Evolutionary conservation across 2,888 invertebrate species (phyloP), one percentile per base, ranked within the genome.

Genomic region (Ichneumoninae sp.): DNA sequence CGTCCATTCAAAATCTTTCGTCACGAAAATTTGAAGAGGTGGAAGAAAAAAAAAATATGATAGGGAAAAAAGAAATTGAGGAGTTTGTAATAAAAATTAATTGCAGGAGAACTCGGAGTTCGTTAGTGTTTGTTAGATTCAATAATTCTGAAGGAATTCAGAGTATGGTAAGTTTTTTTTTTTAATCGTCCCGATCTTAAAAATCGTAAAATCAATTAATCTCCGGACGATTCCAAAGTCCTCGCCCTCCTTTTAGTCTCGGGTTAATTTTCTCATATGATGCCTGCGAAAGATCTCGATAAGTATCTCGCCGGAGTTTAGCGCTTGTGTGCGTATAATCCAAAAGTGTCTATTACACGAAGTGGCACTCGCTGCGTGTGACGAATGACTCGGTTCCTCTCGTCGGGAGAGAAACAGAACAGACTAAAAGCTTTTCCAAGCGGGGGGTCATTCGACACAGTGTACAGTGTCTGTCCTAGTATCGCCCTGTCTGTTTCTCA

Each of bases 361-460:
- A 77, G 73, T 66, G 82, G 75, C 68, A 36, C 73, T 73, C 66
- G 71, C 60, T 76, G 83, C 52, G 57, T 85, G 82, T 85, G 76
- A 76, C 73, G 77, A 86, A 85, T 87, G 82, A 85, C 76, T 83
- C 77, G 80, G 68, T 80, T 76, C 68, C 82, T 83, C 82, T 57
- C 65, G 81, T 83, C 85, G 89, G 66, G 57, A 50, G 26, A 68
- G 69, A 66, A 70, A 73, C 68, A 68, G 76, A 81, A 78, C 60
- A 40, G 86, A 81, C 89, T 91, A 88, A 92, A 91, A 91, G 91
- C 87, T 90, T 90, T 89, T 89, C 89, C 88, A 91, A 84, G 90
- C 91, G 87, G 92, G 92, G 86, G 89, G 86, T 86, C 87, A 83
- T 88, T 84, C 82, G 69, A 63, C 74, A 68, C 60, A 52, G 77